phyloP scores from a whole-genome alignment of 30 jellyfish, hydroid and myxozoan species.

The Cassiopea xamachana region DNA sequence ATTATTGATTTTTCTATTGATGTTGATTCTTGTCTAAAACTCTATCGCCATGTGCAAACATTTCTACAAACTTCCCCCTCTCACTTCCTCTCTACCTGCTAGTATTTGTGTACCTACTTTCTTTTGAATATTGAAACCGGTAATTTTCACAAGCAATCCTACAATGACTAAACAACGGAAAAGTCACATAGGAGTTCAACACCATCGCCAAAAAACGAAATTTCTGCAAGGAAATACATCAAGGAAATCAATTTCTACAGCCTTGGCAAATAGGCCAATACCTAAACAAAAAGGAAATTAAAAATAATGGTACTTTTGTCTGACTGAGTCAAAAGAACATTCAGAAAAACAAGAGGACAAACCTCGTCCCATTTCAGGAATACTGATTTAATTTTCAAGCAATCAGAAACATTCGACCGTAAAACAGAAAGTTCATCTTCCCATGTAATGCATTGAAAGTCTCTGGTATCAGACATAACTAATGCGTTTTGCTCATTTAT shows the following conservation, averaged over 20 bases:
- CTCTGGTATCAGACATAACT: background rate
- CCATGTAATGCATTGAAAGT: slow-evolving; percentile 13
- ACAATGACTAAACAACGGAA: background rate
- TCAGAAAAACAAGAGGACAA: background rate
- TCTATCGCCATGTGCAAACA: no score
- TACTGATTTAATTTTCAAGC: slow-evolving; percentile 34
- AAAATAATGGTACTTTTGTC: background rate
- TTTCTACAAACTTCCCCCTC: no score
- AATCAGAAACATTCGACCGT: slow-evolving; percentile 23
- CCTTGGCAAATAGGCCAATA: background rate
- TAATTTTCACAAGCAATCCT: background rate
- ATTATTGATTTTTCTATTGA: no score
- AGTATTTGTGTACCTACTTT: no score
- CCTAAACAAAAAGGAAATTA: background rate
- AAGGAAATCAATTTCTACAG: background rate
- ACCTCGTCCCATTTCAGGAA: slow-evolving; percentile 61
- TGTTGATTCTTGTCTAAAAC: no score
- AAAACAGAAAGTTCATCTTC: slow-evolving; percentile 25
- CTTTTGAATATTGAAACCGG: background rate
- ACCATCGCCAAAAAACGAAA: background rate
- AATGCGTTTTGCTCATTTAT: no score
- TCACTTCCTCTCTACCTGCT: no score
- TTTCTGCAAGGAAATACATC: background rate
- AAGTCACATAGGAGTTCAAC: background rate
- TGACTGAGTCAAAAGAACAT: background rate